Base-by-base conservation (phyloP, 2,113 vertebrate species). In the Halichoeres trimaculatus region DNA sequence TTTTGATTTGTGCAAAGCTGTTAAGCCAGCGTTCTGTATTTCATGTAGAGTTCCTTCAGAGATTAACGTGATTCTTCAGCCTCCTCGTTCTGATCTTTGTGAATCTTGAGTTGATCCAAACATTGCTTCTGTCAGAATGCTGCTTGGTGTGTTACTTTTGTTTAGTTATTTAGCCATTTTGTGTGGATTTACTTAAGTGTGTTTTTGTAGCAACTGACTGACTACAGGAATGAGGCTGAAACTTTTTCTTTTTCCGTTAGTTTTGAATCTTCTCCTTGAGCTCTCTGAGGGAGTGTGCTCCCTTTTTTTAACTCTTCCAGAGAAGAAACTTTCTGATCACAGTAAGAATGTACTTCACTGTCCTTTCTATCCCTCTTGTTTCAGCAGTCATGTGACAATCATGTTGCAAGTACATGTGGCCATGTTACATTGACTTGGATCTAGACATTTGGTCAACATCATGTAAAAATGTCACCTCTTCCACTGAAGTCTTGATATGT, bases 61-160 rank as follows among this genome's bases (percentile, higher is more conserved):
- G 91, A 87, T 91, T 89, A 72, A 58, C 51, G 13, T 74, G 88
- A 90, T 66, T 69, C 81, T 58, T 76, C 88, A 85, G 70, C 80
- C 74, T 80, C 86, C 78, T 91, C 88, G 91, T 83, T 62, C 88
- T 90, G 91, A 90, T 84, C 80, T 69, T 87, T 84, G 68, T 76
- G 85, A 84, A 69, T 75, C 76, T 55, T 67, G 79, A 89, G 69
- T 77, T 74, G 74, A 79, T 56, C 85, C 85, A 78, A 64, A 84
- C 55, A 81, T 80, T 78, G 75, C 88, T 92, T 76, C 62, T 74
- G 82, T 91, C 55, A 76, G 80, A 74, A 94, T 85, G 91, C 94
- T 92, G 93, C 94, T 89, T 92, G 93, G 91, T 75, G 78, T 84
- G 88, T 92, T 89, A 85, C 48, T 57, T 65, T 76, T 47, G 58